These are phyloP conservation scores for Plagiodera versicolora DNA, from an alignment of 2,888 invertebrate species.

Conservation along the genomic window DNA sequence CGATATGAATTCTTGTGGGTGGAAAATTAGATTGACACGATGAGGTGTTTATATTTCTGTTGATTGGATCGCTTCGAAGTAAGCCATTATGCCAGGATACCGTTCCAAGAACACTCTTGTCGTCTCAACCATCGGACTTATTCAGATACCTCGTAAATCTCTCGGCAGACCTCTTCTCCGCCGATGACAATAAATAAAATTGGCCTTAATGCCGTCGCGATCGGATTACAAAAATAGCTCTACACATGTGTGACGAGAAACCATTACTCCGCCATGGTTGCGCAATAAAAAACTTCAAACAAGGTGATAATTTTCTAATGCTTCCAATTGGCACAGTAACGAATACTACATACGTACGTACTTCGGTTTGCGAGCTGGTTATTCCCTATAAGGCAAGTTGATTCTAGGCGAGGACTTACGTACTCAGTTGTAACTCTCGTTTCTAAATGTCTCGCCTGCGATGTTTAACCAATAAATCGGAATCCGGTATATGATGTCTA, in stretches of 20 bases:
- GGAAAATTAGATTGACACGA: no score
- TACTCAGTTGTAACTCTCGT: conserved; percentile 3
- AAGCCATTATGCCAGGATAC: conserved; percentile 5
- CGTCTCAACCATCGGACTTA: conserved; percentile 15
- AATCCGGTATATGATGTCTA: background rate
- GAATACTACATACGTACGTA: conserved; percentile 20
- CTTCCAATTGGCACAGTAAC: conserved; percentile 35
- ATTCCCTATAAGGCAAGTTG: conserved; percentile 26
- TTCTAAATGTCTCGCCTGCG: conserved; percentile 11
- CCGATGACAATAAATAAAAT: conserved; percentile 25
- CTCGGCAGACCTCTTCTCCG: conserved; percentile 26
- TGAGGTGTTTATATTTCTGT: no score
- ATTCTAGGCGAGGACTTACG: conserved; percentile 17
- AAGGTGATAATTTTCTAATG: conserved; percentile 40
- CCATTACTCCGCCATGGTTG: conserved; percentile 28
- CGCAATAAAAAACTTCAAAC: conserved; percentile 33
- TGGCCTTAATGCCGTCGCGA: conserved; percentile 28
- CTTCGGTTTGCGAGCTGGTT: conserved; percentile 15
- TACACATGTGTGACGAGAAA: conserved; percentile 31
- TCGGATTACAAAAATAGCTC: conserved; percentile 27
- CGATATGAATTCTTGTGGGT: no score
- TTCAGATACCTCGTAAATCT: conserved; percentile 28
- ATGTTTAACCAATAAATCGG: conserved; percentile 13
- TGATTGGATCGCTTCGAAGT: background rate
- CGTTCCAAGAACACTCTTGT: conserved; percentile 18